Percentiles rank a stretch among this genome's conserved stretches.
phyloP scores from a whole-genome alignment of 2,797 vertebrate species.

The Scolopax rusticola region DNA sequence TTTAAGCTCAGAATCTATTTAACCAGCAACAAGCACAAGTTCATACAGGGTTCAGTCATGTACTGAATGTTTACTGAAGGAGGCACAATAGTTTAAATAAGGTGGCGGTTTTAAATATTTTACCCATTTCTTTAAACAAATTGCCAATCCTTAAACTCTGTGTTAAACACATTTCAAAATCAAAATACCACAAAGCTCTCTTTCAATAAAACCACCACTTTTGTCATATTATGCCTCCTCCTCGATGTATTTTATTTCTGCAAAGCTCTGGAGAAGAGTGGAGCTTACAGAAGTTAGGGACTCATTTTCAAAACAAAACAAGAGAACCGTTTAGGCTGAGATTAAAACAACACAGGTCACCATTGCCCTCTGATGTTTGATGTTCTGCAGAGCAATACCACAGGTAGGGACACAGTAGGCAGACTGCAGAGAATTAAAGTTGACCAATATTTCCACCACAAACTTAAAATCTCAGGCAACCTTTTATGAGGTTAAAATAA shows the following conservation, averaged over 20 bases:
- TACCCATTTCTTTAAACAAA: constrained; percentile 85
- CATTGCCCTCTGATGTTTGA: constrained; percentile 4
- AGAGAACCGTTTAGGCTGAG: constrained; percentile 57
- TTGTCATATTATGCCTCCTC: constrained; percentile 38
- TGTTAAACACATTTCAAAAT: constrained; percentile 80
- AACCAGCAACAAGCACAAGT: constrained; percentile 83
- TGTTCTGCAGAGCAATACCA: constrained; percentile 10
- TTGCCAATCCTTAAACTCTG: constrained; percentile 81
- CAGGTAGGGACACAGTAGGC: not conserved
- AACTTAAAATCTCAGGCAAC: not conserved
- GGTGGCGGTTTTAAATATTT: constrained; percentile 84
- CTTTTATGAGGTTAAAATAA: not conserved
- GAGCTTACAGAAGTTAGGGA: constrained; percentile 65
- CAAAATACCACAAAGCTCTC: constrained; percentile 75
- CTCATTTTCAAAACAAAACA: constrained; percentile 52
- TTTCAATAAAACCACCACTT: constrained; percentile 72
- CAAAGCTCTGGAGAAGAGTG: constrained; percentile 54
- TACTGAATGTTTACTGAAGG: constrained; percentile 85
- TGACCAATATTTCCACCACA: not conserved
- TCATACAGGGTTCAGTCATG: constrained; percentile 87
- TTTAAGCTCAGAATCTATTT: constrained; percentile 81
- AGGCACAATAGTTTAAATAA: constrained; percentile 86
- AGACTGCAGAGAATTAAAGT: not conserved
- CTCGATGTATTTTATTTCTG: constrained; percentile 58
- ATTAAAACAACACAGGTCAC: constrained; percentile 59